These are phyloP conservation scores for Cinclus cinclus DNA, from an alignment of 2,113 vertebrate genomes.

Conservation along the genomic window DNA sequence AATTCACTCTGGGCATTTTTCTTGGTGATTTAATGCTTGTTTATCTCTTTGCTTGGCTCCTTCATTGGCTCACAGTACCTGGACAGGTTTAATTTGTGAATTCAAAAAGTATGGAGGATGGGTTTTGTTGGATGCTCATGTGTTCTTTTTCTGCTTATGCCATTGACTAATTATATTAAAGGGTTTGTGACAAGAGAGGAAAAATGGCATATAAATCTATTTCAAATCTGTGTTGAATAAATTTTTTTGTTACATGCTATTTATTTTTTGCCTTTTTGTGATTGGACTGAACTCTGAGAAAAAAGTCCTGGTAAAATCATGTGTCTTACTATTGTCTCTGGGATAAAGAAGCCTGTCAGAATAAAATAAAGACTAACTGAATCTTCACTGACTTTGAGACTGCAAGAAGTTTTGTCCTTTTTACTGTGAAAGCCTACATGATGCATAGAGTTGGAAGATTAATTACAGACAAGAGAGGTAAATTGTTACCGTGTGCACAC, in stretches of 20 bases:
- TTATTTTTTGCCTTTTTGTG: not conserved
- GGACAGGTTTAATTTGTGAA: not conserved
- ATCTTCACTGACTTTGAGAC: conserved; percentile 30
- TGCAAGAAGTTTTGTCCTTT: conserved; percentile 7
- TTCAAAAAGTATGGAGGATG: not conserved
- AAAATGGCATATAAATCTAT: not conserved
- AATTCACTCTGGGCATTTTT: not conserved
- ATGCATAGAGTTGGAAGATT: not conserved
- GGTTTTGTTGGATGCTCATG: not conserved
- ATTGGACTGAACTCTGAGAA: not conserved
- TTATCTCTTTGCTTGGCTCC: not conserved
- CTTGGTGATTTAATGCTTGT: not conserved
- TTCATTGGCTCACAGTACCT: not conserved
- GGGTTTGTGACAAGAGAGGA: not conserved
- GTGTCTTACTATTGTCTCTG: not conserved
- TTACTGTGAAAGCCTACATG: not conserved
- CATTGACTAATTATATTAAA: not conserved
- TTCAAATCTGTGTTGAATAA: not conserved
- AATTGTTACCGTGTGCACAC: not conserved
- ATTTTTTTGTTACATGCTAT: not conserved
- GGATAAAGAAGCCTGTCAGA: conserved; percentile 25
- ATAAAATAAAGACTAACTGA: conserved; percentile 48
- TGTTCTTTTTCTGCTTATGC: not conserved
- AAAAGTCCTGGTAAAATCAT: not conserved
- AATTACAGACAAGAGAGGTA: not conserved